Evolutionary conservation across 2,113 vertebrate species (phyloP), one percentile per base, ranked within the genome.

Genomic region (Paradisaea rubra): DNA sequence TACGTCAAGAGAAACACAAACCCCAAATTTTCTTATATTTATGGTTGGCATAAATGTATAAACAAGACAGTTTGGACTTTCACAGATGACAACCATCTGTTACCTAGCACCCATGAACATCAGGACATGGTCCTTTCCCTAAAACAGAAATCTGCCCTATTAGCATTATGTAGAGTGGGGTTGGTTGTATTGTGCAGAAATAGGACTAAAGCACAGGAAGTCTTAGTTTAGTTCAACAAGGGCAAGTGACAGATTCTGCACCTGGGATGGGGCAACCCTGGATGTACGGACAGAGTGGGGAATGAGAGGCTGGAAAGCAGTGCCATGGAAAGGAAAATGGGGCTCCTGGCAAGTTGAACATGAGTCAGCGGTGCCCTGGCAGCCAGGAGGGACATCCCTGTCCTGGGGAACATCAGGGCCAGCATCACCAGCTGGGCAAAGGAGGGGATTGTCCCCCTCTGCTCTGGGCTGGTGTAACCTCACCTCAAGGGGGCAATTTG

Each of bases 201-300:
- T 1, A 56, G 18, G 13, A 59, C 0, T 27, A 23, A 59, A 68
- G 6, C 3, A 45, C 17, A 44, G 17, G 31, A 87, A 85, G 74
- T 39, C 23, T 64, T 19, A 39, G 3, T n/a, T 66, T 24, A 45
- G 7, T n/a, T 39, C 27, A 30, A 6, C 4, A 20, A 21, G 5
- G 7, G 7, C 1, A 44, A 24, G 4, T 37, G 0, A 10, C 0
- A 0, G 28, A 2, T 45, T 37, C 27, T 39, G 23, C 0, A 2
- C 5, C 10, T 27, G 35, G 56, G 22, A 1, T 11, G 5, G 2
- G 4, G 1, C 9, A 50, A 1, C 4, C 5, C 21, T 42, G 50
- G 22, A 1, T 37, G 22, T 16, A 3, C 0, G 0, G 18, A 13
- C 35, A 80, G 42, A 23, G 0, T 28, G 11, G 8, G 24, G 31